Evolutionary conservation across 2,113 vertebrate genomes (phyloP).

Genomic region (Peucedramus taeniatus): DNA sequence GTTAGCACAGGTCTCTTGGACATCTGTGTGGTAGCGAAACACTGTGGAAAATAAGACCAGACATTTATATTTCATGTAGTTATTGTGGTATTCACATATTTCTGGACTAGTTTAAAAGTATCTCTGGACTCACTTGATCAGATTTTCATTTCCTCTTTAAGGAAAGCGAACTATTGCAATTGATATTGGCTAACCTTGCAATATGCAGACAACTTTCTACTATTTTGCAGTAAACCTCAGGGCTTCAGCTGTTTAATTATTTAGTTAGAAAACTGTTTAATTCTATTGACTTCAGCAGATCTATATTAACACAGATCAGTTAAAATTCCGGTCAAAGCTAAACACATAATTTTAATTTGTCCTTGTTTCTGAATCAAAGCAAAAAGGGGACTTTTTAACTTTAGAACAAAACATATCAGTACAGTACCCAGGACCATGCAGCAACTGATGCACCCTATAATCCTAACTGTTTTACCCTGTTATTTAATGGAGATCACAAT

Average conservation of each 20-base stretch:
- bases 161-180: neutral
- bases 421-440: neutral
- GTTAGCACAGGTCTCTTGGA: constrained; percentile 80
- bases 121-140: neutral
- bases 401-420: neutral
- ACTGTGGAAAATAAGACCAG: constrained; percentile 70
- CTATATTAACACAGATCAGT: neutral
- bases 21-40: constrained; percentile 84
- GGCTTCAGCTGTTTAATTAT: neutral
- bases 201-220: neutral
- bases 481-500: neutral
- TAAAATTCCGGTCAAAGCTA: neutral
- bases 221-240: neutral
- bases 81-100: neutral
- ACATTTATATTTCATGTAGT: neutral
- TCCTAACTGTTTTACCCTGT: neutral
- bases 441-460: neutral
- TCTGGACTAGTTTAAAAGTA: neutral
- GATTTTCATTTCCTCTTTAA: neutral
- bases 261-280: neutral
- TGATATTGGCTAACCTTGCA: neutral
- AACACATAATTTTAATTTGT: neutral
- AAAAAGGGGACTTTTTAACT: neutral
- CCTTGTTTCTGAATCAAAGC: neutral
- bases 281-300: neutral